Base-by-base conservation (phyloP, 1,140 invertebrate genomes). In the Pseudomyrmex concolor region DNA sequence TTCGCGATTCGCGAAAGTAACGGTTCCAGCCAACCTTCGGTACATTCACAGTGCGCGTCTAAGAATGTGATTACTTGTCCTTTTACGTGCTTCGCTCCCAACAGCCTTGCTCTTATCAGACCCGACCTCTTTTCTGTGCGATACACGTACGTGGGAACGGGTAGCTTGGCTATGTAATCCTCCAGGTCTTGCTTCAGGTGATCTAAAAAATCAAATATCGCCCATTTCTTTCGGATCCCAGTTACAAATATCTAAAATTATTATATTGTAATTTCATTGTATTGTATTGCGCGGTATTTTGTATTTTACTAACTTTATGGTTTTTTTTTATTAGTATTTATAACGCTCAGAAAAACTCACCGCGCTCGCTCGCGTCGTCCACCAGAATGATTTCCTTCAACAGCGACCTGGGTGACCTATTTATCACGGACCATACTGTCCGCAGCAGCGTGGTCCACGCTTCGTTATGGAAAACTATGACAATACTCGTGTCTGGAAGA, bases 401-500 rank as follows among this genome's bases (percentile, higher is more conserved):
- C n/a, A 99, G 93, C 0, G 97, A 95, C 71, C 95, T 94, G 0
- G 98, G 98, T 5, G 98, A 99, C 34, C 98, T 95, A 94, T 98
- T 98, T 80, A 99, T 99, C 19, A 98, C 98, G 92, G 98, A 99
- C 97, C 98, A 98, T n/a, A 99, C 97, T 1, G 98, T 99, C 64
- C 98, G 95, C 43, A 99, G 95, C 3, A 99, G 94, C 0, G 98
- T 99, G n/a, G 97, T 97, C 98, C 98, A 99, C 0, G 98, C 98
- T 94, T 99, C 98, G 93, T 99, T 99, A 94, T 99, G 99, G 94
- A 99, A 99, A 54, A 99, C 99, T 88, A 99, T 98, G 17, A 99
- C 98, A 89, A 99, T 97, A 91, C 97, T 98, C 17, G 98, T 99
- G 43, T 97, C 96, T 5, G 98, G 98, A 90, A 99, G 94, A 83